phyloP scores from a whole-genome alignment of 2,797 vertebrate species.

The Centroberyx gerrardi region DNA sequence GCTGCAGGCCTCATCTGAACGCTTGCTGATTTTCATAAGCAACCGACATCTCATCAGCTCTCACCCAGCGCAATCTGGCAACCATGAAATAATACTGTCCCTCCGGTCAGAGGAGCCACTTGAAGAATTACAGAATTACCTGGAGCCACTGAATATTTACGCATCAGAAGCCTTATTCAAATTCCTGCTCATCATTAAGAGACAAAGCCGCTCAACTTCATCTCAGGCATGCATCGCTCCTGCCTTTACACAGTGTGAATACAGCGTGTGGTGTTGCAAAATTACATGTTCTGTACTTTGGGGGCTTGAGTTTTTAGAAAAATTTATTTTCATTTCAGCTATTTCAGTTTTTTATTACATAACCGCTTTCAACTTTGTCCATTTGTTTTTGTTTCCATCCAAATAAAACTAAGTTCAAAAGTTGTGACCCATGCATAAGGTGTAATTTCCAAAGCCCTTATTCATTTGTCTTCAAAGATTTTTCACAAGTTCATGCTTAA shows the following conservation, averaged over 20 bases:
- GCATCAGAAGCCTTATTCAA: constrained; percentile 43
- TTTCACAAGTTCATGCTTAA: not conserved
- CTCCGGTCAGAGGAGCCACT: constrained; percentile 7
- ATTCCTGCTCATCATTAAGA: constrained; percentile 51
- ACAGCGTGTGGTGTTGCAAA: too few relatives aligned
- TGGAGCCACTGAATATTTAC: constrained; percentile 46
- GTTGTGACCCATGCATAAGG: not conserved
- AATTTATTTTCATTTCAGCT: too few relatives aligned
- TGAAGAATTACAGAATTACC: constrained; percentile 19
- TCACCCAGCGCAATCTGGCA: constrained; percentile 24
- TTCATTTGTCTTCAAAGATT: not conserved
- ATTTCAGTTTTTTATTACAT: not conserved
- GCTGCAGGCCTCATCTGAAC: constrained; percentile 3
- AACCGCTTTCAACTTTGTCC: not conserved
- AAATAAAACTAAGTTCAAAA: not conserved
- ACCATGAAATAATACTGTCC: constrained; percentile 37
- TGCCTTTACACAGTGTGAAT: not conserved
- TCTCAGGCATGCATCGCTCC: constrained; percentile 4
- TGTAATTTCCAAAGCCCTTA: not conserved
- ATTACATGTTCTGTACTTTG: too few relatives aligned
- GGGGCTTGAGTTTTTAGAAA: too few relatives aligned
- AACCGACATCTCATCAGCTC: constrained; percentile 35
- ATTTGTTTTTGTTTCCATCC: not conserved
- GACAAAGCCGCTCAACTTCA: constrained; percentile 37
- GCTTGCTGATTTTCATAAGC: constrained; percentile 3